Conservation (phyloP, 2,888 invertebrate genomes). For the Spialia ferax region DNA sequence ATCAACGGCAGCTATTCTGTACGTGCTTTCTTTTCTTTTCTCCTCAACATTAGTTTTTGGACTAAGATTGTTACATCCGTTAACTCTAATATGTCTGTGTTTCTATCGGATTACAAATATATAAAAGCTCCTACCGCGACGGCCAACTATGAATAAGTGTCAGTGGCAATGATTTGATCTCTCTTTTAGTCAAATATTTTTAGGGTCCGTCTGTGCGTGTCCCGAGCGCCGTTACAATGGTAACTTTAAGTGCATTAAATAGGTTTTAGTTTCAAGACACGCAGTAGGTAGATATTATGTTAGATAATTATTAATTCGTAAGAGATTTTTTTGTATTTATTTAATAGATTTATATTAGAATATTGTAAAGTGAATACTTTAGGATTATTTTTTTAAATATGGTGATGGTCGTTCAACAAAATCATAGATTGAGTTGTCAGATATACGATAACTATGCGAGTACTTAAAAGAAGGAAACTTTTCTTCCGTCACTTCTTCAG, state of each 20-base stretch:
- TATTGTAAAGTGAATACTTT: constrained; percentile 83
- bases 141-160: constrained; percentile 65
- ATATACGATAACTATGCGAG: constrained; percentile 60
- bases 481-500: neutral
- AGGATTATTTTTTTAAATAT: constrained; percentile 81
- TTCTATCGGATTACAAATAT: constrained; percentile 46
- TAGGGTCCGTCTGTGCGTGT: constrained; percentile 73
- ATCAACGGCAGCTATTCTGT: constrained; percentile 21
- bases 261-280: constrained; percentile 84
- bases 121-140: constrained; percentile 55
- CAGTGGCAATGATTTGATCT: constrained; percentile 91
- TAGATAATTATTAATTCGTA: constrained; percentile 69
- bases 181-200: constrained; percentile 91
- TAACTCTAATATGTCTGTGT: neutral
- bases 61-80: neutral
- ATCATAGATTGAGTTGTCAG: constrained; percentile 69
- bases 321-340: constrained; percentile 84
- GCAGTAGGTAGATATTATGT: constrained; percentile 84
- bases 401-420: constrained; percentile 80
- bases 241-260: constrained; percentile 80
- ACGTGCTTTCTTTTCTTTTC: neutral
- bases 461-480: constrained; percentile 78
- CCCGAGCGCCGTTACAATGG: constrained; percentile 56
- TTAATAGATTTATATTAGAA: constrained; percentile 85
- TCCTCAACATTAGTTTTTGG: neutral